Evolutionary conservation across 2,888 invertebrate genomes (phyloP).

Genomic region (Dastarcus helophoroides): DNA sequence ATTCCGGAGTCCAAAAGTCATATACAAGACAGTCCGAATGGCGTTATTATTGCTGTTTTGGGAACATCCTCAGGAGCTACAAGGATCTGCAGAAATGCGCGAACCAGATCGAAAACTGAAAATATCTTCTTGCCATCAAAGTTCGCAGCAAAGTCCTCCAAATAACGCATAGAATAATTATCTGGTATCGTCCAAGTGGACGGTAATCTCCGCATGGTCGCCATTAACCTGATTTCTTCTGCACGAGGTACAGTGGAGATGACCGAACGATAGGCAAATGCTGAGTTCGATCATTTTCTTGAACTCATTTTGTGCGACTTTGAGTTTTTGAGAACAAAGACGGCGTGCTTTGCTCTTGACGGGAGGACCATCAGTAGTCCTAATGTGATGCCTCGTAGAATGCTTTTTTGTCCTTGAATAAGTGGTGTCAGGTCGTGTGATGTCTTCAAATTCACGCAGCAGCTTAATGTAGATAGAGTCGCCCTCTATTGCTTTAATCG

Average conservation of each 20-base stretch:
- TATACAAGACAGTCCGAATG: conserved; percentile 26
- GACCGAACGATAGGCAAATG: conserved; percentile 22
- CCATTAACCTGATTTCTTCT: no score
- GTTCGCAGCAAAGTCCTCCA: conserved; percentile 15
- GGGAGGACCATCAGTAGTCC: background rate
- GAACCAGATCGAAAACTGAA: conserved; percentile 10
- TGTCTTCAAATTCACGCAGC: no score
- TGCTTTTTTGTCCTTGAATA: no score
- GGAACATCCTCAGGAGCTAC: conserved; percentile 23
- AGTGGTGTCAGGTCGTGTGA: no score
- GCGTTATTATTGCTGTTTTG: conserved; percentile 31
- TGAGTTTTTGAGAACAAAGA: conserved; percentile 15
- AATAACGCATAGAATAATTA: conserved; percentile 12
- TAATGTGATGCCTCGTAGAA: no score
- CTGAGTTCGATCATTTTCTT: conserved; percentile 18
- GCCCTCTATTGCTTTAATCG: no score
- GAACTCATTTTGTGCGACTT: conserved; percentile 18
- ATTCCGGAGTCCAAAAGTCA: conserved; percentile 28
- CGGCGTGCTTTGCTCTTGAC: background rate
- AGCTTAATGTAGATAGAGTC: no score
- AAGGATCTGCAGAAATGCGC: conserved; percentile 29
- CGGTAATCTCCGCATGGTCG: conserved; percentile 20
- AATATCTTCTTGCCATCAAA: conserved; percentile 11
- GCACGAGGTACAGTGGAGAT: conserved; percentile 20
- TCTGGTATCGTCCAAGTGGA: conserved; percentile 15